Conservation (phyloP, 2,113 vertebrate species). For the Scopus umbretta region DNA sequence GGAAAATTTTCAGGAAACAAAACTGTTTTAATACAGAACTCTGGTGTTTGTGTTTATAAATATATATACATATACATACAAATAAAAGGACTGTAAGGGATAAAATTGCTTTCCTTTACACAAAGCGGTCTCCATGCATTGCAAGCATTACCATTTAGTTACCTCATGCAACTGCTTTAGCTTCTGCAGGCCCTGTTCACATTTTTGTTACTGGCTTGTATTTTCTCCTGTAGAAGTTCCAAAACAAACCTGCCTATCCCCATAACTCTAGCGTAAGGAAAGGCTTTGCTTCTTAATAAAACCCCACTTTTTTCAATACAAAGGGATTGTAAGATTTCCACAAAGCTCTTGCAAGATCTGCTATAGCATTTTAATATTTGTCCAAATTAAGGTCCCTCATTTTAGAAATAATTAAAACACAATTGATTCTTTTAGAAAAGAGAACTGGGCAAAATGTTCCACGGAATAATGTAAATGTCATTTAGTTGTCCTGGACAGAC, state of each 20-base stretch:
- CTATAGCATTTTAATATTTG: not conserved
- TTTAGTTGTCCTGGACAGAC: not conserved
- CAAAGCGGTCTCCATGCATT: not conserved
- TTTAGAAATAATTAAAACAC: not conserved
- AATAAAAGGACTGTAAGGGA: not conserved
- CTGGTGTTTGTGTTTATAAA: conserved; percentile 12
- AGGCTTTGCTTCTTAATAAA: not conserved
- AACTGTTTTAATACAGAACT: not conserved
- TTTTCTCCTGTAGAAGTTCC: not conserved
- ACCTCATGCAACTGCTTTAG: not conserved
- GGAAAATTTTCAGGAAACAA: not conserved
- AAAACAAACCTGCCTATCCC: not conserved
- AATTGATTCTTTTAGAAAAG: not conserved
- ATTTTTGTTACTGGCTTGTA: not conserved
- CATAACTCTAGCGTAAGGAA: not conserved
- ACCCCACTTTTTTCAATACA: not conserved
- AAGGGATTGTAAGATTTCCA: not conserved
- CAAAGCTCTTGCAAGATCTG: not conserved
- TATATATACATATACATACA: conserved; percentile 2
- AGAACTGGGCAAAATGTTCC: not conserved
- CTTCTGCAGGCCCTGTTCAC: not conserved
- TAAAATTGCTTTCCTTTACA: not conserved
- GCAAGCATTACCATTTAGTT: not conserved
- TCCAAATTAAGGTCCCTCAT: not conserved
- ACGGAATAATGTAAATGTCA: not conserved